Evolutionary conservation across 2,797 vertebrate species (phyloP), one percentile per base, ranked within the genome.

Genomic region (Jordanella pulchra): DNA sequence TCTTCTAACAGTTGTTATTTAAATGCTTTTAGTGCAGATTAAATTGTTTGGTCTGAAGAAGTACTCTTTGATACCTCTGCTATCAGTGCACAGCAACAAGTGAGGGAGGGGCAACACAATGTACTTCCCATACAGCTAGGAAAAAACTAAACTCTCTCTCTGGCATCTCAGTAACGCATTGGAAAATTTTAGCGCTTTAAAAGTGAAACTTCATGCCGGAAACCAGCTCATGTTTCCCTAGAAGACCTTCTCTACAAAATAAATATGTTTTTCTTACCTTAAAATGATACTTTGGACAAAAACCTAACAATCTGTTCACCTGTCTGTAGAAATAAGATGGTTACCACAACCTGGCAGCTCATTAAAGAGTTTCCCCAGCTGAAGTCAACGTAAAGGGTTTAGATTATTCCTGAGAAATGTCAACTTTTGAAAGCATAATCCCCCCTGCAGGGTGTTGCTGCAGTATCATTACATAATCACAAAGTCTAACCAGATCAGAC

Each of bases 381-480:
- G 21, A 75, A 23, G 30, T 42, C 60, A 50, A 12, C 69, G 5
- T 27, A 21, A 23, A 27, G 5, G 47, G 39, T 35, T 14, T 4
- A 28, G 15, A 21, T 6, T 39, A 21, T 67, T 17, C 39, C 67
- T n/a, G 18, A 21, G 5, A 47, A 71, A 65, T 69, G 30, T 2
- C 47, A 58, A 44, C 60, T 50, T 48, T 12, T 55, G 3, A 76
- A 28, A 73, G 35, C 66, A 27, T 2, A 2, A 51, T 48, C 35
- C 27, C 17, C 71, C 54, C 23, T 32, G 12, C 27, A 13, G 48
- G 23, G 56, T 55, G 61, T 64, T 71, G 56, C 51, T 71, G 54
- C 60, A 28, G 60, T 39, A 25, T 60, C 27, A 25, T 79, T 83
- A 67, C 72, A 39, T 82, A 80, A 86, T 54, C 51, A 70, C 70